Base-by-base conservation (phyloP, 2,113 vertebrate genomes). In the Bujurquina vittata region DNA sequence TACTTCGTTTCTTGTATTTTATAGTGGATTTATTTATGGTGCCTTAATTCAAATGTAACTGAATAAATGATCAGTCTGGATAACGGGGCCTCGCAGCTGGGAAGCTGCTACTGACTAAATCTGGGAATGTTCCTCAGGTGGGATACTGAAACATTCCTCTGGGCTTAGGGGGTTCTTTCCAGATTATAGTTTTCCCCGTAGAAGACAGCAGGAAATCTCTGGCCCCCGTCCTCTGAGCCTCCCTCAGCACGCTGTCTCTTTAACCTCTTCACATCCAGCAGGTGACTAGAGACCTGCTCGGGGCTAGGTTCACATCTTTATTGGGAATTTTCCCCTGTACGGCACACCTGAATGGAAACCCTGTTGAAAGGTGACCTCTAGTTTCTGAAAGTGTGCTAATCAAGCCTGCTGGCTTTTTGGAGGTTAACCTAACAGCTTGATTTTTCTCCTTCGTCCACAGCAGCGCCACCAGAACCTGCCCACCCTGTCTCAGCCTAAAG, bases 401-500 rank as follows among this genome's bases (percentile, higher is more conserved):
- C 43, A 4, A 4, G 15, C 43, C 43, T 15, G 4, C 43, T 15
- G 43, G 43, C 1, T 46, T 12, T 17, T 5, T 15, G 4, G 14
- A 15, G 4, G 43, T 11, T n/a, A 11, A 5, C 9, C 9, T 22
- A 22, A 56, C 20, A 10, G n/a, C 22, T 56, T 22, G 26, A 26
- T 49, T 69, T 7, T 9, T 55, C 22, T 6, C 26, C 12, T 15
- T 0, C 1, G 0, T 26, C 49, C 0, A 92, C 90, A 94, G 87
- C 95, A 97, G 84, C 90, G 90, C 75, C 96, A 95, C 0, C 96
- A 97, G 0, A 97, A 97, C 23, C 88, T 97, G 0, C 93, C 96
- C 84, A 96, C 96, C 35, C 96, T 99, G 75, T 93, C 97, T 0
- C 96, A 97, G 77, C 98, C 98, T 20, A 97, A 96, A 78, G 98